A percentile compares a stretch with the other conserved stretches of the same genome.
Conservation (phyloP, 2,113 vertebrate species). For the Machaerirhynchus nigripectus region DNA sequence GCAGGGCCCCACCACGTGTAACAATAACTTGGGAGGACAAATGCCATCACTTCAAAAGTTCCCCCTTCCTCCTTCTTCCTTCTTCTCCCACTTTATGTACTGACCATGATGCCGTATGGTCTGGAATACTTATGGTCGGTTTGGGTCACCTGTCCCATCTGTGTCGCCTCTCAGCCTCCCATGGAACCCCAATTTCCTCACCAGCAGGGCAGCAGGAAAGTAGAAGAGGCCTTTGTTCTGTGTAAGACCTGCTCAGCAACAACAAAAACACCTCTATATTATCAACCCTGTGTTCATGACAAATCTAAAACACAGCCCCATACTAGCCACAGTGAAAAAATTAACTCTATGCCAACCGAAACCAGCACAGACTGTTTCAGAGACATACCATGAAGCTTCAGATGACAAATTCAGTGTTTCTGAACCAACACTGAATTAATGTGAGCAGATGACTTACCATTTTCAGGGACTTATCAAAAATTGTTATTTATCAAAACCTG, state of each 20-base stretch:
- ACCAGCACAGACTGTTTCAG: neutral
- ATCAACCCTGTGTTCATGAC: neutral
- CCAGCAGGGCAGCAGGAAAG: neutral
- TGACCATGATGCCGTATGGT: neutral
- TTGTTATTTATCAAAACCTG: neutral
- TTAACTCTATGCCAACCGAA: neutral
- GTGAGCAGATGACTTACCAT: neutral
- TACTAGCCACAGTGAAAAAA: neutral
- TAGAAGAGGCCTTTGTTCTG: neutral
- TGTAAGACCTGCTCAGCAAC: neutral
- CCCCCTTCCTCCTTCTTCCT: neutral
- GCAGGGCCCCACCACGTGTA: neutral
- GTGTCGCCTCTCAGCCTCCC: neutral
- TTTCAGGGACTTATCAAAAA: neutral
- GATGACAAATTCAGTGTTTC: neutral
- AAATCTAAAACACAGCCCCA: neutral
- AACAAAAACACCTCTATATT: neutral
- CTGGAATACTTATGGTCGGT: neutral
- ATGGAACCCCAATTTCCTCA: neutral
- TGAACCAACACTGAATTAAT: neutral
- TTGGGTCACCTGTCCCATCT: neutral
- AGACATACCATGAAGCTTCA: neutral
- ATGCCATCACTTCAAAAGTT: neutral
- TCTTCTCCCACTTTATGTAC: neutral
- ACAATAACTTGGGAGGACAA: neutral